Percentiles rank a stretch among this genome's conserved stretches.
phyloP scores from a whole-genome alignment of 2,888 invertebrate genomes.

The Drosophila neoperkinsi region DNA sequence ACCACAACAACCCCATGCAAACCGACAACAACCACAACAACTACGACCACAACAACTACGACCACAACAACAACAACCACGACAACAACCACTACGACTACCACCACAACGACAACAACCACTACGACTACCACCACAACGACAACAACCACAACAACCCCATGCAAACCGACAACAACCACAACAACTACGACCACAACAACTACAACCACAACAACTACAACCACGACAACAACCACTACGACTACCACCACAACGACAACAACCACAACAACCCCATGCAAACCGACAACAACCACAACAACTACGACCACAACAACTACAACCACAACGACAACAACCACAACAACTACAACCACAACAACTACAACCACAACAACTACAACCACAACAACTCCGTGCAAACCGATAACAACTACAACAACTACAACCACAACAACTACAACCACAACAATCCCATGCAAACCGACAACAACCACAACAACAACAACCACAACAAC shows the following conservation, averaged over 20 bases:
- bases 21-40: not conserved
- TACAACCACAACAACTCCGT: not conserved
- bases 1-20: not conserved
- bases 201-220: not conserved
- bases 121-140: not conserved
- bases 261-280: not conserved
- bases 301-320: constrained; percentile 1
- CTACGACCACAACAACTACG: fast-evolving
- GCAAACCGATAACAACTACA: constrained; percentile 7
- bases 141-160: not conserved
- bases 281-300: not conserved
- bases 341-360: not conserved
- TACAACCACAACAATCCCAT: not conserved
- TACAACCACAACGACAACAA: fast-evolving
- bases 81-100: no score
- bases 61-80: not conserved
- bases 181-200: fast-evolving
- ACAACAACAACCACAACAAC: not conserved
- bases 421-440: not conserved
- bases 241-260: not conserved
- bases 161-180: not conserved
- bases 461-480: not conserved
- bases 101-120: not conserved
- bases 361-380: not conserved
- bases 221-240: not conserved